phyloP scores from a whole-genome alignment of 2,888 invertebrate species.

The Caenorhabditis virilis region DNA sequence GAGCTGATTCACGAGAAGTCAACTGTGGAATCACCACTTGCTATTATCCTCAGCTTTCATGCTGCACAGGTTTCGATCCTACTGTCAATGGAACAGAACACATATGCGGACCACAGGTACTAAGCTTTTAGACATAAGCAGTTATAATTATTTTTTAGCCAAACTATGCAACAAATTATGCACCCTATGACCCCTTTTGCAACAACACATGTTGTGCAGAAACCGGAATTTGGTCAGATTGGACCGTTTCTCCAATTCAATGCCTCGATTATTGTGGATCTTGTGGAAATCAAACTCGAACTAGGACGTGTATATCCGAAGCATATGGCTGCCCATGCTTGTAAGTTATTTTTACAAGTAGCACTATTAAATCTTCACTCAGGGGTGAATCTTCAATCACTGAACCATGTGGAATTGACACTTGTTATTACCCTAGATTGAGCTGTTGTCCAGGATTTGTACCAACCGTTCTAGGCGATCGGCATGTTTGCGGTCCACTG shows the following conservation, averaged over 20 bases:
- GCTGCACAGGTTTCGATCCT: constrained; percentile 31
- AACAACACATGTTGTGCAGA: constrained; percentile 29
- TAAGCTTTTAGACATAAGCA: too few relatives aligned
- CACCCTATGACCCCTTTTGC: constrained; percentile 26
- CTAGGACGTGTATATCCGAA: constrained; percentile 42
- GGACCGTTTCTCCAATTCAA: constrained; percentile 19
- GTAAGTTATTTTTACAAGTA: constrained; percentile 40
- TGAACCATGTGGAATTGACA: constrained; percentile 24
- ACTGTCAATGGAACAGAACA: constrained; percentile 29
- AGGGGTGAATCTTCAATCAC: constrained; percentile 32
- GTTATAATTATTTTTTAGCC: constrained; percentile 9
- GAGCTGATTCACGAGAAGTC: constrained; percentile 14
- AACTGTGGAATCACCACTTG: constrained; percentile 47
- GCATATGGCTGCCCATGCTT: constrained; percentile 51
- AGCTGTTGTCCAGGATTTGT: constrained; percentile 42
- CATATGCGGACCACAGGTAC: constrained; percentile 44
- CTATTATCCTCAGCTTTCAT: constrained; percentile 39
- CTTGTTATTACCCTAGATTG: constrained; percentile 44
- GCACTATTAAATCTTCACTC: constrained; percentile 16
- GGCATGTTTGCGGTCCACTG: constrained; percentile 30
- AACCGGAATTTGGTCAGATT: constrained; percentile 49
- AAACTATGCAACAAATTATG: constrained; percentile 21
- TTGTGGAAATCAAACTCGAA: constrained; percentile 41
- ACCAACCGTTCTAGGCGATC: constrained; percentile 14
- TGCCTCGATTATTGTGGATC: constrained; percentile 51